Percentiles rank a stretch among this genome's conserved stretches.
phyloP scores from a whole-genome alignment of 2,888 invertebrate species.

The Metopia argyrocephala region DNA sequence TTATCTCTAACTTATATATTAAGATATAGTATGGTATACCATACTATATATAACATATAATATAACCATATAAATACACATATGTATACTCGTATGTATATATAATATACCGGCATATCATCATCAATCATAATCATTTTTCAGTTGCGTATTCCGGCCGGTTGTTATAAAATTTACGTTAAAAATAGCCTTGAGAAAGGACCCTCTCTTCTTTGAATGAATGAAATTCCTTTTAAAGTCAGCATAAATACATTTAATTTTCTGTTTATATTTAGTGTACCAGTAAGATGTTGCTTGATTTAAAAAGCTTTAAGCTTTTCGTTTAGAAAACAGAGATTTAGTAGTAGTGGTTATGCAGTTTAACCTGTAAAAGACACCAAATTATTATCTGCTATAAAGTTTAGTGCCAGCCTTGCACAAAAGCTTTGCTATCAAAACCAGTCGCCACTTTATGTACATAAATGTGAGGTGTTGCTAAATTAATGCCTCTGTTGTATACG shows the following conservation, averaged over 20 bases:
- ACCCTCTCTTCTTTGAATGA: constrained; percentile 58
- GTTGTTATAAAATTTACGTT: constrained; percentile 65
- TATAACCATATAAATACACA: too few relatives aligned
- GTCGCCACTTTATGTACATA: too few relatives aligned
- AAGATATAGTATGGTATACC: too few relatives aligned
- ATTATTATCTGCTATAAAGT: not conserved
- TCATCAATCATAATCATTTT: not conserved
- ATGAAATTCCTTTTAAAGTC: constrained; percentile 33
- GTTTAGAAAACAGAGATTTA: not conserved
- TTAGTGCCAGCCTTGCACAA: too few relatives aligned
- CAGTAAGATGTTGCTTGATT: not conserved
- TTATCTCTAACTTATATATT: too few relatives aligned
- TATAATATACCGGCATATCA: not conserved
- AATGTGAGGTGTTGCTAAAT: too few relatives aligned
- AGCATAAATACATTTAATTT: not conserved
- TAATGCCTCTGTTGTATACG: too few relatives aligned
- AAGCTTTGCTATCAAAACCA: too few relatives aligned
- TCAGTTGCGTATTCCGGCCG: constrained; percentile 65
- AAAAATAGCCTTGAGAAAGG: constrained; percentile 72
- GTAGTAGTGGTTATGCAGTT: not conserved
- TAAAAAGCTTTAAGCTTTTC: constrained; percentile 39
- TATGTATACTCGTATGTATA: not conserved
- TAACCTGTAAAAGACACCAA: not conserved
- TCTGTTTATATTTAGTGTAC: not conserved
- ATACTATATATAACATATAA: too few relatives aligned